These are phyloP conservation scores for Lepidocolaptes lacrymiger DNA, from an alignment of 2,797 vertebrate genomes.

Conservation along the genomic window DNA sequence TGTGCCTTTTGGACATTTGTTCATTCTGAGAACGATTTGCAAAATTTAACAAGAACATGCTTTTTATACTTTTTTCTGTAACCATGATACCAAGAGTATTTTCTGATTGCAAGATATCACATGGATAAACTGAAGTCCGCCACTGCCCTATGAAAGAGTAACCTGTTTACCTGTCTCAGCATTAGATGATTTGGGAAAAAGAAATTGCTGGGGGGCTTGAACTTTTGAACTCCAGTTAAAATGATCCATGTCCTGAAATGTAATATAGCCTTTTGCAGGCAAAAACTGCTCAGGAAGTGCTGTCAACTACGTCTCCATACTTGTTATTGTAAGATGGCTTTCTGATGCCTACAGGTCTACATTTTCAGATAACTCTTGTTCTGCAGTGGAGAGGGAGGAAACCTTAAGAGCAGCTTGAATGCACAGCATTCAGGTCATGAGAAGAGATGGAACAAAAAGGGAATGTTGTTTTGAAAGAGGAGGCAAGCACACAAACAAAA, in stretches of 20 bases:
- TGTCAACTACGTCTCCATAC: background rate
- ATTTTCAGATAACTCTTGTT: background rate
- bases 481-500: background rate
- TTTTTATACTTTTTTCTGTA: background rate
- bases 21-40: background rate
- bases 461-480: background rate
- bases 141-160: background rate
- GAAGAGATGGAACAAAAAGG: background rate
- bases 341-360: background rate
- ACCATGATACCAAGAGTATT: background rate
- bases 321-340: background rate
- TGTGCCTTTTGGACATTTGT: background rate
- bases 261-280: background rate
- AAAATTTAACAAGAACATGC: background rate
- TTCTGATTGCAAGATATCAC: background rate
- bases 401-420: background rate
- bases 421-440: background rate
- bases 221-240: background rate
- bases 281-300: background rate
- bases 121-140: background rate
- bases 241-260: background rate
- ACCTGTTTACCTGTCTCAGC: background rate
- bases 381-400: background rate
- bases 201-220: background rate
- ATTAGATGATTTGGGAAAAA: background rate